Evolutionary conservation across 2,888 invertebrate genomes (phyloP).

Genomic region (Troides oblongomaculatus): DNA sequence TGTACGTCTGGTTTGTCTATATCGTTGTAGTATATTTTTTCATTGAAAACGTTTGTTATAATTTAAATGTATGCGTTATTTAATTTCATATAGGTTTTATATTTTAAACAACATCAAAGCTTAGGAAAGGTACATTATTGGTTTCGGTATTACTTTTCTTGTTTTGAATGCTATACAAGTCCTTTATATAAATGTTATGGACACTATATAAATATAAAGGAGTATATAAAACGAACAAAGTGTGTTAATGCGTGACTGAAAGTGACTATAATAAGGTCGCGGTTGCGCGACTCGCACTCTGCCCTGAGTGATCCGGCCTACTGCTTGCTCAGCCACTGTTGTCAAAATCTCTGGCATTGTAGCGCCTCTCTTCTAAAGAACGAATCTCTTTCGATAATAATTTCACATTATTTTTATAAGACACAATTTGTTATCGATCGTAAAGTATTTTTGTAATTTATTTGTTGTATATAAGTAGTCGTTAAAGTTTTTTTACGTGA

Average conservation of each 20-base stretch:
- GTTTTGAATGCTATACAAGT: not conserved
- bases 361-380: constrained; percentile 45
- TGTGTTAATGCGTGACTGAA: not conserved
- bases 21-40: not conserved
- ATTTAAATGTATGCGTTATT: not conserved
- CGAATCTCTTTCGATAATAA: constrained; percentile 44
- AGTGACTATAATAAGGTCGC: not conserved
- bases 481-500: constrained; percentile 47
- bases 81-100: not conserved
- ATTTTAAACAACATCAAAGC: not conserved
- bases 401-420: constrained; percentile 31
- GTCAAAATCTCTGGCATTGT: not conserved
- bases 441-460: constrained; percentile 61
- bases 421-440: constrained; percentile 40
- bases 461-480: constrained; percentile 54
- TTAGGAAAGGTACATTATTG: not conserved
- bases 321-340: not conserved
- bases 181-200: not conserved
- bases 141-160: not conserved
- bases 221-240: not conserved
- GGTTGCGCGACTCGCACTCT: not conserved
- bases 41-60: not conserved
- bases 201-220: not conserved
- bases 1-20: not conserved
- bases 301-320: not conserved